A percentile compares a stretch with the other conserved stretches of the same genome.
These are phyloP conservation scores for Zaprionus ornatus DNA, from an alignment of 1,140 invertebrate genomes.

Conservation along the genomic window DNA sequence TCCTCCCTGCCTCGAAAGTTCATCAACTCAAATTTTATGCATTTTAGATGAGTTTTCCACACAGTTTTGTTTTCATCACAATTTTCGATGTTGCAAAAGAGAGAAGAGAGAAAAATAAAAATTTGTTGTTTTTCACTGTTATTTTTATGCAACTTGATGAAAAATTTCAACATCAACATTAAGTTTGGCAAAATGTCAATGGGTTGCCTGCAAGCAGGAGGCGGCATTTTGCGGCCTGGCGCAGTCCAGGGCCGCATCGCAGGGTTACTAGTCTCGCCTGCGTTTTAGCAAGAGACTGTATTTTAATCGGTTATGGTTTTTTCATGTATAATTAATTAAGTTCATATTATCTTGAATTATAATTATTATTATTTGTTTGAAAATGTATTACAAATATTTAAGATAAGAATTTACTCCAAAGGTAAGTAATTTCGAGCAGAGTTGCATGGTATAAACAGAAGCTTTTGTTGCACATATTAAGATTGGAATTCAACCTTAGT, in stretches of 20 bases:
- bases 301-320: no score
- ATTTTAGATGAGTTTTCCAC: constrained; percentile 81
- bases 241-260: constrained; percentile 42
- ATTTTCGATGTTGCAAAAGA: constrained; percentile 34
- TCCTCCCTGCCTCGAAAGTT: constrained; percentile 44
- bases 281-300: not conserved
- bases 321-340: no score
- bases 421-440: no score
- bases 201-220: constrained; percentile 64
- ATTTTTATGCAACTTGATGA: constrained; percentile 82
- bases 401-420: no score
- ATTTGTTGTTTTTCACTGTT: constrained; percentile 69
- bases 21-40: constrained; percentile 83
- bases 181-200: constrained; percentile 80
- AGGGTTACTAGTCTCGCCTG: not conserved
- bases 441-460: no score
- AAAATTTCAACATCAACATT: constrained; percentile 83
- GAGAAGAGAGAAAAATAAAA: constrained; percentile 17
- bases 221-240: constrained; percentile 56
- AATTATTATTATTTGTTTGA: no score
- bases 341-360: no score
- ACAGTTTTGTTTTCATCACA: constrained; percentile 72
- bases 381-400: no score
- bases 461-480: no score
- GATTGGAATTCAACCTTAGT: no score